These are phyloP conservation scores for Microchirus variegatus DNA, from an alignment of 2,797 vertebrate genomes.

Conservation along the genomic window DNA sequence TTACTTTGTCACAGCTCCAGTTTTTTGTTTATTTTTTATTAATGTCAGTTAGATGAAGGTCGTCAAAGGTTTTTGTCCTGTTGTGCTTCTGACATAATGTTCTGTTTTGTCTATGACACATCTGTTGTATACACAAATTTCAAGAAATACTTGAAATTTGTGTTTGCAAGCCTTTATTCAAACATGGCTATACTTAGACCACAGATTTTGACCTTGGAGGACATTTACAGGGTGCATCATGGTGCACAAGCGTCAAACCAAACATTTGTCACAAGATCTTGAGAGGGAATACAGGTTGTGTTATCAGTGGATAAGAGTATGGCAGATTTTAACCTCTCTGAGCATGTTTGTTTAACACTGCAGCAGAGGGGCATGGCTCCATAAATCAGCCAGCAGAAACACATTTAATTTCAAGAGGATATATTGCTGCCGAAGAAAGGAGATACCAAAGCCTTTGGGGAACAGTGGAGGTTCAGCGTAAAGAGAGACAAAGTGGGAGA, in stretches of 20 bases:
- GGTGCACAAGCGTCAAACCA: no score
- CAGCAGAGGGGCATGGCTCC: constrained; percentile 8
- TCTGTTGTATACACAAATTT: not conserved
- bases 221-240: no score
- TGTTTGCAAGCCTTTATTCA: no score
- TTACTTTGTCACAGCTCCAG: constrained; percentile 10
- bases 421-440: constrained; percentile 47
- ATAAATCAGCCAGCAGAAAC: constrained; percentile 59
- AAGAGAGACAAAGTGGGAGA: constrained; percentile 35
- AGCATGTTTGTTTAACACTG: constrained; percentile 42
- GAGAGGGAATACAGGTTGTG: no score
- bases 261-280: no score
- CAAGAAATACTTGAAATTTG: no score
- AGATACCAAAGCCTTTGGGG: constrained; percentile 51
- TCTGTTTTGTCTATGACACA: constrained; percentile 10
- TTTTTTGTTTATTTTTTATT: constrained; percentile 4
- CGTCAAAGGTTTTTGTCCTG: not conserved
- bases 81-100: not conserved
- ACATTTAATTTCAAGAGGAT: constrained; percentile 66
- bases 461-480: constrained; percentile 26
- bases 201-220: no score
- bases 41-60: constrained; percentile 31
- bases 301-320: not conserved
- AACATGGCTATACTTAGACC: no score
- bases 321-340: constrained; percentile 12